Evolutionary conservation across 2,888 invertebrate species (phyloP), one percentile per base, ranked within the genome.

Genomic region (Mamestra brassicae): DNA sequence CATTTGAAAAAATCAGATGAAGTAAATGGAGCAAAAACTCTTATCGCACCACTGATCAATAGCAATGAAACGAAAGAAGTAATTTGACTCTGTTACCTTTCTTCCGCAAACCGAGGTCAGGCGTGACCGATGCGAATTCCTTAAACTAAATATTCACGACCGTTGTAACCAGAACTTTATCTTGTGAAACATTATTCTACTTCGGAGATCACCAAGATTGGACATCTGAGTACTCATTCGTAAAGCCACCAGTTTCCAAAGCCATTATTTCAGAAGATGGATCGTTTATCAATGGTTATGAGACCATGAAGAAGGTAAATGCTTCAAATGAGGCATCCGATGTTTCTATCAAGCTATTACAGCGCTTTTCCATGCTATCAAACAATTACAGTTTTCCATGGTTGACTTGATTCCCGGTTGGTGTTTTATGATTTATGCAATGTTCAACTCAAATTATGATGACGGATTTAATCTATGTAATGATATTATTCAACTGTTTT

Each of bases 31-130:
- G 89, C 89, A 92, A 93, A 92, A 93, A 92, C 88, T 88, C 81
- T 88, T 89, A 90, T 89, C 89, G 81, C 87, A 84, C 88, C 83
- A 87, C 74, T 89, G 90, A 90, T 90, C 90, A 86, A 89, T 89
- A 87, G 89, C 88, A 90, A 89, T 92, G 90, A 94, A 94, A 94
- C 93, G 94, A 93, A 93, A 94, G 92, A 91, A 92, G 91, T 93
- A 93, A 94, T 92, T 81, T 81, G 85, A 88, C 74, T 91, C 90
- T 89, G 91, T 89, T 92, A 93, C 93, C 91, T 95, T 95, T 95
- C 96, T 96, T 96, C 95, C 95, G 94, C 90, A 92, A 93, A 83
- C 86, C 93, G 94, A 95, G 96, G 95, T 94, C 95, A 92, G 87
- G 89, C 94, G 94, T 95, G 95, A 94, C 95, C 92, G 89, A 91